phyloP scores from a whole-genome alignment of 1,140 invertebrate genomes.

The Eupeodes corollae region DNA sequence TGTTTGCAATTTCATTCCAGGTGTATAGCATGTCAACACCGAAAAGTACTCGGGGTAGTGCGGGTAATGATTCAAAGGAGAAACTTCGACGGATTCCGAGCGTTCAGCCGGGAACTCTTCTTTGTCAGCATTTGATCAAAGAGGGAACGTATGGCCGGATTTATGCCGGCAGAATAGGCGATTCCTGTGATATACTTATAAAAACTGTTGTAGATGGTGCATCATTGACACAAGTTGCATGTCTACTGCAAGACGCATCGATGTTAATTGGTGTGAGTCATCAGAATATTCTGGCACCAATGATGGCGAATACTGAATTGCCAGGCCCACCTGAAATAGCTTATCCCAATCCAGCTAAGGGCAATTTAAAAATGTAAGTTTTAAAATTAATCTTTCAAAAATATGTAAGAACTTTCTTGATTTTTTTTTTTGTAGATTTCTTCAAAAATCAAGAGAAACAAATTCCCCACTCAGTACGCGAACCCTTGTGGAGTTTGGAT shows the following conservation, averaged over 20 bases:
- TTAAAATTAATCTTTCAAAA: background rate
- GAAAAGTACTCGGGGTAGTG: conserved; percentile 35
- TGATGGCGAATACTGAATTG: conserved; percentile 68
- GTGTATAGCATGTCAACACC: conserved; percentile 38
- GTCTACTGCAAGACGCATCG: conserved; percentile 72
- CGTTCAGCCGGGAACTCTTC: conserved; percentile 51
- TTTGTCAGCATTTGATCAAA: conserved; percentile 50
- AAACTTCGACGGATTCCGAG: conserved; percentile 51
- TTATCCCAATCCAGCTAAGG: conserved; percentile 66
- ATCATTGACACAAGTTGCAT: conserved; percentile 66
- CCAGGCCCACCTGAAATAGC: conserved; percentile 63
- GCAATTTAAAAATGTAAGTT: conserved; percentile 78
- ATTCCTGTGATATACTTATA: conserved; percentile 65
- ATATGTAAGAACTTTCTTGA: background rate
- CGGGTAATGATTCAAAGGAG: conserved; percentile 43
- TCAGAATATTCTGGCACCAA: conserved; percentile 68
- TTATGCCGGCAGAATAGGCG: conserved; percentile 60
- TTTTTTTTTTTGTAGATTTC: conserved; percentile 41
- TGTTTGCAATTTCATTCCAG: conserved; percentile 23
- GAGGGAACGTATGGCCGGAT: conserved; percentile 76
- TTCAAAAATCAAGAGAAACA: conserved; percentile 49
- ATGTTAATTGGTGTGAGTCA: conserved; percentile 71
- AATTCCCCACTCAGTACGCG: conserved; percentile 55
- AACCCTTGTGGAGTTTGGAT: conserved; percentile 80
- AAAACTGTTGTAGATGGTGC: conserved; percentile 78